Evolutionary conservation across 1,140 invertebrate species (phyloP).

Genomic region (Lerema accius): DNA sequence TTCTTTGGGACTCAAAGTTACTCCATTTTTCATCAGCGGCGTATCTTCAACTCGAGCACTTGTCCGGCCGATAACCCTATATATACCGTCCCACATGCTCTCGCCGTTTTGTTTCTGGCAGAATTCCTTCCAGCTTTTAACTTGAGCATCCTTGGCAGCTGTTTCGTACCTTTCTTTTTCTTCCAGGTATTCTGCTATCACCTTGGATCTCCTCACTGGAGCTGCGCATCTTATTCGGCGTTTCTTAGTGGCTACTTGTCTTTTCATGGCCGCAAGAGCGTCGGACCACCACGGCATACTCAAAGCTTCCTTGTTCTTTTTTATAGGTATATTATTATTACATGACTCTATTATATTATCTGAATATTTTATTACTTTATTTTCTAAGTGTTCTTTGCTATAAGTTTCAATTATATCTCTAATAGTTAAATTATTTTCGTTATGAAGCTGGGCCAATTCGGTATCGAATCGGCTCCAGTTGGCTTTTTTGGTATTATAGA

Average conservation of each 20-base stretch:
- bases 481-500: constrained; percentile 14
- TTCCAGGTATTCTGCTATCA: neutral
- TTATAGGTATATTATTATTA: constrained; percentile 2
- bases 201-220: neutral
- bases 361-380: neutral
- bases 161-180: neutral
- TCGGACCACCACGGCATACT: constrained; percentile 34
- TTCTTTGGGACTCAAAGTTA: neutral
- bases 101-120: neutral
- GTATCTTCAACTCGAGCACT: neutral
- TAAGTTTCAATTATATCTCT: constrained; percentile 6
- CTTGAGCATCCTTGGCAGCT: neutral
- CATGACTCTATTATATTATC: constrained; percentile 16
- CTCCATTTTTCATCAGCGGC: neutral
- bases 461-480: neutral
- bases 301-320: constrained; percentile 9
- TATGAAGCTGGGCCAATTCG: neutral
- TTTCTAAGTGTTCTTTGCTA: neutral
- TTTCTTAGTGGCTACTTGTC: neutral
- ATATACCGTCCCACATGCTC: too few relatives aligned
- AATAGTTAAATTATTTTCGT: neutral
- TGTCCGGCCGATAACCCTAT: neutral
- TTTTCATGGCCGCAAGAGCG: constrained; percentile 6
- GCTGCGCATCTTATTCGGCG: constrained; percentile 1
- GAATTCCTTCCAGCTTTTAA: neutral